These are phyloP conservation scores for Gyps fulvus DNA, from an alignment of 2,113 vertebrate species.

Conservation along the genomic window DNA sequence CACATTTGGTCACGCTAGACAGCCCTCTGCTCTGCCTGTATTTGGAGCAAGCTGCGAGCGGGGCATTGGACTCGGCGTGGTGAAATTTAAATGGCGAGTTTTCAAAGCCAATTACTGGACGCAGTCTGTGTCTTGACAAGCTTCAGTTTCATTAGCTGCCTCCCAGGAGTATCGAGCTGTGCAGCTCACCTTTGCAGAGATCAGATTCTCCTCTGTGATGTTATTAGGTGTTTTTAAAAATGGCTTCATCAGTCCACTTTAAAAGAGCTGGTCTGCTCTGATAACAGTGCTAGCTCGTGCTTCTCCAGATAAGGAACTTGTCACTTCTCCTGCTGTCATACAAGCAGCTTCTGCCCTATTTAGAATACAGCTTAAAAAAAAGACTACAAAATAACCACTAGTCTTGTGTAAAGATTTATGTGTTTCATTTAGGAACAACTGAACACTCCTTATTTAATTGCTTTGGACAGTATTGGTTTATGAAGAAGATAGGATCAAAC, in stretches of 20 bases:
- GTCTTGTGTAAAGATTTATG: not conserved
- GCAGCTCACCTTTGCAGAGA: not conserved
- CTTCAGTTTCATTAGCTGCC: conserved; percentile 31
- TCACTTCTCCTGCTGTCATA: conserved; percentile 19
- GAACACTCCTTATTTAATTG: not conserved
- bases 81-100: not conserved
- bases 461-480: not conserved
- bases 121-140: not conserved
- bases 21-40: accelerated
- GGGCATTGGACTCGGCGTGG: not conserved
- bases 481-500: not conserved
- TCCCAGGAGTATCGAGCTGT: not conserved
- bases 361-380: conserved; percentile 8
- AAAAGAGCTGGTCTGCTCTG: conserved; percentile 25
- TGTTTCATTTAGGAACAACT: not conserved
- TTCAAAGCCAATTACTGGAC: not conserved
- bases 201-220: conserved; percentile 19
- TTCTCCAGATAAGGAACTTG: conserved; percentile 33
- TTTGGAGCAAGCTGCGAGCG: not conserved
- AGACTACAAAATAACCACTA: not conserved
- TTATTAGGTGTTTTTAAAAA: conserved; percentile 46
- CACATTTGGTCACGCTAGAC: not conserved
- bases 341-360: not conserved
- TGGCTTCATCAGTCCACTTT: conserved; percentile 23
- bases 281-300: conserved; percentile 8